These are phyloP conservation scores for Drosophila affinis DNA, from an alignment of 2,888 invertebrate genomes.

Conservation along the genomic window DNA sequence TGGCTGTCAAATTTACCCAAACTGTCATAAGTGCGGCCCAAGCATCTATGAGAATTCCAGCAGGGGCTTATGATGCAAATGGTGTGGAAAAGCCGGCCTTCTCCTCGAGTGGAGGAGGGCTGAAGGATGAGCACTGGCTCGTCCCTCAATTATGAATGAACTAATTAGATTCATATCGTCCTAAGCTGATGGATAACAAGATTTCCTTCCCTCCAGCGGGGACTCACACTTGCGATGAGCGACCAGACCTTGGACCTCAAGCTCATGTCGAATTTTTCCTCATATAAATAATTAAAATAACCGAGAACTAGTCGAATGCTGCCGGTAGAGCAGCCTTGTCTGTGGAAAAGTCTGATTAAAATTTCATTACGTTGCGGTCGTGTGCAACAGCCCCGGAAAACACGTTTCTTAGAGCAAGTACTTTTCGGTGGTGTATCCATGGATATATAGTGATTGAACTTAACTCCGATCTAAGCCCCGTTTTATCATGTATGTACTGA, in stretches of 20 bases:
- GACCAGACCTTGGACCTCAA: constrained; percentile 17
- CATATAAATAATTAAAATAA: constrained; percentile 63
- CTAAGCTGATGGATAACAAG: constrained; percentile 30
- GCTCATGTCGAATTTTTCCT: constrained; percentile 40
- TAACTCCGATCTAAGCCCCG: background rate
- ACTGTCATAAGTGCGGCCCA: constrained; percentile 52
- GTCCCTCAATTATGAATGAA: constrained; percentile 69
- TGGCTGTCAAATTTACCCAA: constrained; percentile 44
- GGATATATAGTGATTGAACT: background rate
- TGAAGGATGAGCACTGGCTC: constrained; percentile 36
- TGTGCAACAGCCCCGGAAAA: constrained; percentile 27
- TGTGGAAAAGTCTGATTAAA: constrained; percentile 33
- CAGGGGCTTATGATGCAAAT: constrained; percentile 51
- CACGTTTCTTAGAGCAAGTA: constrained; percentile 26
- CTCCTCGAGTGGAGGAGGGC: constrained; percentile 18
- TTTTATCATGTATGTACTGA: no score
- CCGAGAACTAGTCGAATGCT: constrained; percentile 5
- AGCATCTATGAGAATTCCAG: constrained; percentile 49
- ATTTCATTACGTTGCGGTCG: constrained; percentile 20
- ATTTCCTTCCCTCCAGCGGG: constrained; percentile 38
- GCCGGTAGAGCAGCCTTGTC: background rate
- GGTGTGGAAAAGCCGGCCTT: constrained; percentile 39
- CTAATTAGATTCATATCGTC: constrained; percentile 63
- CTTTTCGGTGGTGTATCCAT: constrained; percentile 11
- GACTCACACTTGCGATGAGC: constrained; percentile 58